Evolutionary conservation across 2,888 invertebrate genomes (phyloP), one percentile per base, ranked within the genome.

Genomic region (Penaeus monodon): DNA sequence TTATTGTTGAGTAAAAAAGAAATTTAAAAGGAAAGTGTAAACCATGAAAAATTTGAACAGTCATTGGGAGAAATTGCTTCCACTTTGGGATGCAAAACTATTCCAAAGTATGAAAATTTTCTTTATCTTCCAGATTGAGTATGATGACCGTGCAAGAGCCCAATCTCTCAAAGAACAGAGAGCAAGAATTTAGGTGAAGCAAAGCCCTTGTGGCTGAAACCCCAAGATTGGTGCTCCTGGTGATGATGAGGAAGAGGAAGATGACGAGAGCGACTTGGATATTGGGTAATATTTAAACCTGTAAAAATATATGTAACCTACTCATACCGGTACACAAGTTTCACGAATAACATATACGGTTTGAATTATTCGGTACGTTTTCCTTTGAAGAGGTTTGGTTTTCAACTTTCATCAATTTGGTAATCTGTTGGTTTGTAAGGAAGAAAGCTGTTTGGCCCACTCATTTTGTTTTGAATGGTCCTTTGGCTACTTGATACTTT

Each of bases 141-240:
- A 88, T 79, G 88, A 89, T 38, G 82, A 80, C 64, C 79, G 81
- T 64, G 89, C 89, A n/a, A 33, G 74, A 63, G 78, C 57, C 49
- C 77, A 88, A 73, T 81, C 78, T 38, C 81, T 89, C 27, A 89
- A 89, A 78, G 88, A 84, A 74, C 89, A 89, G 89, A 88, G 57
- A 73, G 49, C 29, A 86, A 86, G 74, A 76, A 64, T 65, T 78
- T 82, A 14, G 80, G 63, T 20, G 82, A 85, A 24, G 70, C 70
- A 24, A 81, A 85, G 57, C 88, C 88, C 20, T 84, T 49, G 84
- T 89, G 22, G 86, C 89, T 6, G 88, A 88, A 78, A 76, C 86
- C 80, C 89, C 24, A 85, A 88, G 38, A 74, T 79, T 17, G 81
- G 66, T 38, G 85, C 70, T 33, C 63, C 87, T 22, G 81, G 76